These are phyloP conservation scores for Diglossa cyanea DNA, from an alignment of 2,797 vertebrate species.

Conservation along the genomic window DNA sequence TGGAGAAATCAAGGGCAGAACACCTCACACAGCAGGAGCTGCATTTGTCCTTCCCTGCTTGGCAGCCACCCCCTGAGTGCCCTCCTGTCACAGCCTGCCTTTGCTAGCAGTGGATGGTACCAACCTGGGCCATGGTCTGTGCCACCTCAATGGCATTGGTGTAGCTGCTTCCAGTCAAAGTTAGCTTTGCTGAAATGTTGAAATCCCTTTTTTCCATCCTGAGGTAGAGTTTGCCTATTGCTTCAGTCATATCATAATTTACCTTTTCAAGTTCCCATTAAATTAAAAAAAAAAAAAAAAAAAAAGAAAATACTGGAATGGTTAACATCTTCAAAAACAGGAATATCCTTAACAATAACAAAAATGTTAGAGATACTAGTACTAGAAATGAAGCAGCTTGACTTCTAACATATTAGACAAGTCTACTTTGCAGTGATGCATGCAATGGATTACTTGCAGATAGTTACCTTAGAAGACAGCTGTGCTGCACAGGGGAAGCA, in stretches of 20 bases:
- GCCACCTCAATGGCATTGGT: background rate
- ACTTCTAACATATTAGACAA: background rate
- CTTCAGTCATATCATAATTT: slow-evolving; percentile 20
- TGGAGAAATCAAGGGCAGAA: background rate
- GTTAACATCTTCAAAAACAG: background rate
- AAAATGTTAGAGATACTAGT: background rate
- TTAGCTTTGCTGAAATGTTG: background rate
- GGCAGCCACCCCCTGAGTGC: background rate
- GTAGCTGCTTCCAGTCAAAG: background rate
- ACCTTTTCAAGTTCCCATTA: slow-evolving; percentile 28
- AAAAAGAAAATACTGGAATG: background rate
- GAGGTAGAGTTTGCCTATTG: slow-evolving; percentile 3
- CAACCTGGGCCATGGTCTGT: slow-evolving; percentile 61
- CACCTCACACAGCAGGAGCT: background rate
- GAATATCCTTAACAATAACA: background rate
- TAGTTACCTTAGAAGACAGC: slow-evolving; percentile 79
- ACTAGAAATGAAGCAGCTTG: background rate
- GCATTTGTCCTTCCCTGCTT: background rate
- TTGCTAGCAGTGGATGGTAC: background rate
- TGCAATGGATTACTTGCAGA: background rate
- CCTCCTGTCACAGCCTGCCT: background rate
- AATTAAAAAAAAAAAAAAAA: background rate
- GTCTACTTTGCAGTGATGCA: background rate
- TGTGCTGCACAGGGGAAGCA: slow-evolving; percentile 77
- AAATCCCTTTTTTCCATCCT: slow-evolving; percentile 26